Evolutionary conservation across 2,888 invertebrate genomes (phyloP).

Genomic region (Bhutanitis thaidina): DNA sequence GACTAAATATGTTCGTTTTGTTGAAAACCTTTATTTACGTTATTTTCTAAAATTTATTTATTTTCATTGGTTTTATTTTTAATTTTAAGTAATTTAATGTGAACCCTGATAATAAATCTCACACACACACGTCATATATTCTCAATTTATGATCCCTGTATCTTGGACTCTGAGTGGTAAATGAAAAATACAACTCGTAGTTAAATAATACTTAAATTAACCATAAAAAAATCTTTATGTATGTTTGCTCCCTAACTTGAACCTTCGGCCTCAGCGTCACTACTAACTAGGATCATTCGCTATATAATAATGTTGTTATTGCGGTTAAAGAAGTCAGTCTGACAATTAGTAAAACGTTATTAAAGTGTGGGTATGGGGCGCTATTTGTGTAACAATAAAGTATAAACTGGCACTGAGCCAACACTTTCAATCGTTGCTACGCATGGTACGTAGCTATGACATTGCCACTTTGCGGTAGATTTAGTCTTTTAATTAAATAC

Average conservation of each 20-base stretch:
- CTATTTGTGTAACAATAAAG: slow-evolving; percentile 76
- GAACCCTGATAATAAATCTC: no score
- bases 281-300: no score
- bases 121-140: no score
- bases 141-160: no score
- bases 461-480: slow-evolving; percentile 21
- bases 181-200: no score
- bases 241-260: no score
- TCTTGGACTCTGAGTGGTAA: no score
- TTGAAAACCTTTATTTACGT: background rate
- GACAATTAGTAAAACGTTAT: slow-evolving; percentile 64
- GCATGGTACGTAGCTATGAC: slow-evolving; percentile 46
- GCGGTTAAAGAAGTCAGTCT: slow-evolving; percentile 33
- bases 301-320: slow-evolving; percentile 42
- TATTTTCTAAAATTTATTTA: slow-evolving; percentile 11
- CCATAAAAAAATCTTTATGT: no score
- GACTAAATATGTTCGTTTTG: background rate
- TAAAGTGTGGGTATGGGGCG: slow-evolving; percentile 54
- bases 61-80: no score
- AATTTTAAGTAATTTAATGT: background rate
- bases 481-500: slow-evolving; percentile 13
- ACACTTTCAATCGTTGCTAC: slow-evolving; percentile 56
- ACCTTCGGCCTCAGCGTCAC: no score
- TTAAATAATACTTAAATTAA: no score
- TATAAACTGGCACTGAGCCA: slow-evolving; percentile 68